Evolutionary conservation across 2,888 invertebrate genomes (phyloP), one percentile per base, ranked within the genome.

Genomic region (Epinotia nisella): DNA sequence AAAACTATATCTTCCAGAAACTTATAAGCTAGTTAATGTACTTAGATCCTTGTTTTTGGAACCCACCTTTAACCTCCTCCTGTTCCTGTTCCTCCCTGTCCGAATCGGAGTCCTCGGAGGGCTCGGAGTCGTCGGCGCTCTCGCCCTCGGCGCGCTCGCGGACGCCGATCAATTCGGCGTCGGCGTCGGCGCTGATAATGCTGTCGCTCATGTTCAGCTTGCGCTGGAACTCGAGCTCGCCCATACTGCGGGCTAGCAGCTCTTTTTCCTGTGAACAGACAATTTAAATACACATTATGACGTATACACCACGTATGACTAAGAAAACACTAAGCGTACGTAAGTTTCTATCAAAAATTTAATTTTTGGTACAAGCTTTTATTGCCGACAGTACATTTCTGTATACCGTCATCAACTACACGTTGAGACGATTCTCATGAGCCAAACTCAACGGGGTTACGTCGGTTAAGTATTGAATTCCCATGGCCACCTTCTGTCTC

Each of bases 21-120:
- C 21, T 2, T 24, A 24, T 24, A 24, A 24, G 21, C 21, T 24
- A 24, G 21, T 2, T 24, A 24, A 24, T 24, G 21, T 24, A 24
- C 21, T 24, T 24, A 24, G 21, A 24, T 24, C 2, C 2, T 24
- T 2, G 21, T 24, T 24, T 24, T 24, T 24, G 4, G 21, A 55
- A n/a, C 66, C 24, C 13, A 94, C 94, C 91, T 87, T 92, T 94
- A 78, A 94, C 94, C 83, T 96, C 96, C 1, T 73, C 73, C 53
- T 73, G 58, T 1, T 69, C 72, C 39, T 35, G 55, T 80, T 95
- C 95, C 0, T 95, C 95, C 67, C 95, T 83, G 65, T 94, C 94
- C 17, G 94, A 94, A 55, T 95, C 95, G 39, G 95, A 95, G 10
- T 94, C 95, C 51, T 95, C 94, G 4, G 92, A 91, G n/a, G 91